Conservation (phyloP, 1,140 invertebrate species). For the Tyrophagus putrescentiae region DNA sequence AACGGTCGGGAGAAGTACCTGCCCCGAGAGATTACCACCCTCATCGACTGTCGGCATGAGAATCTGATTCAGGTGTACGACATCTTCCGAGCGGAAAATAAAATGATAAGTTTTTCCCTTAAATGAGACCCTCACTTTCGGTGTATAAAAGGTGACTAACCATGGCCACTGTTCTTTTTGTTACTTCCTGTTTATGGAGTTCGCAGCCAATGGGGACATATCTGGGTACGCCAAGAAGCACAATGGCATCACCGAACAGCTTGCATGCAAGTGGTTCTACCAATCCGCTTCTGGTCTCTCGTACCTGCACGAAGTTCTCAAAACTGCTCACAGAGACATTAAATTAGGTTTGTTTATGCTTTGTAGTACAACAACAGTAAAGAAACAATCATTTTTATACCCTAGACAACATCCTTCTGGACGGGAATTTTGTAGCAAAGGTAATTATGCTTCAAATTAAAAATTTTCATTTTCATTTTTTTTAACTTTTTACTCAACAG, state of each 20-base stretch:
- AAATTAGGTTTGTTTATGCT: too few species aligned
- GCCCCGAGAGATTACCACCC: not conserved
- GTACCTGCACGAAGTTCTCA: not conserved
- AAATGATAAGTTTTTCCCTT: not conserved
- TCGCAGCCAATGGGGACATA: not conserved
- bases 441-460: too few species aligned
- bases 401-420: too few species aligned
- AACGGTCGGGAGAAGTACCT: slow-evolving; percentile 14
- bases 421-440: too few species aligned
- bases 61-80: slow-evolving; percentile 18
- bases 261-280: not conserved
- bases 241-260: not conserved
- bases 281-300: not conserved
- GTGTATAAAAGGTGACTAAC: too few species aligned
- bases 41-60: slow-evolving; percentile 10
- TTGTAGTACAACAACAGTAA: too few species aligned
- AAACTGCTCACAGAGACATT: slow-evolving; percentile 11
- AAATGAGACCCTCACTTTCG: too few species aligned
- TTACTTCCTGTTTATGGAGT: slow-evolving; percentile 19
- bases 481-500: too few species aligned
- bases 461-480: too few species aligned
- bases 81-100: slow-evolving; percentile 6
- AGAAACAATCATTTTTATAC: too few species aligned
- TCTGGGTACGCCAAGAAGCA: not conserved
- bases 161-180: too few species aligned